These are phyloP conservation scores for Latrodectus hesperus DNA, from an alignment of 2,888 invertebrate genomes.

Conservation along the genomic window DNA sequence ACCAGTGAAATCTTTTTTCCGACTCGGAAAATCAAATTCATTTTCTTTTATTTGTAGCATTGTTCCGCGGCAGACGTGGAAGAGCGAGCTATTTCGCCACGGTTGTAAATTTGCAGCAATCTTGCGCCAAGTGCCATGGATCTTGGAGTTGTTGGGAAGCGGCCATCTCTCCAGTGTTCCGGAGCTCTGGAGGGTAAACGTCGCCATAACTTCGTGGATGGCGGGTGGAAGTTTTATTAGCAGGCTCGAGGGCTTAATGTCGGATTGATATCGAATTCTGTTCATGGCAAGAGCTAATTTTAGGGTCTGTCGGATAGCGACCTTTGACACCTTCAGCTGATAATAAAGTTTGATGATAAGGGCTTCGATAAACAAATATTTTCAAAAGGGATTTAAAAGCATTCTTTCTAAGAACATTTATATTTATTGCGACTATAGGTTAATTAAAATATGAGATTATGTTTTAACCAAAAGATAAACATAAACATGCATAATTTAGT, in stretches of 20 bases:
- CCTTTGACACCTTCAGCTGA: too few relatives aligned
- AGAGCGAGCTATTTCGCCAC: background rate
- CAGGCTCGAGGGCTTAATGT: background rate
- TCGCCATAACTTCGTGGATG: background rate
- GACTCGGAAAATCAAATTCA: constrained; percentile 47
- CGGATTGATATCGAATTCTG: constrained; percentile 3
- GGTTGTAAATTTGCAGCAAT: constrained; percentile 2
- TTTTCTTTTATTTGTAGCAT: constrained; percentile 62
- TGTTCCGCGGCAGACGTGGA: constrained; percentile 20
- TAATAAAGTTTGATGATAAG: too few relatives aligned
- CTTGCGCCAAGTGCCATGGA: background rate
- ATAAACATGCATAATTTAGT: too few relatives aligned
- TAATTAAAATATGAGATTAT: too few relatives aligned
- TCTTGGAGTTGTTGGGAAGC: background rate
- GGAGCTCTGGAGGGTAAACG: background rate
- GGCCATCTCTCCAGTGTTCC: background rate
- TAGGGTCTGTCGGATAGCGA: background rate
- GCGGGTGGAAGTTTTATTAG: background rate
- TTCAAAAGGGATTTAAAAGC: too few relatives aligned
- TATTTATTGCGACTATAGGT: too few relatives aligned
- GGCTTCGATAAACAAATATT: too few relatives aligned
- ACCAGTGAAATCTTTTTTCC: constrained; percentile 45
- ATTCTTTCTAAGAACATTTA: too few relatives aligned
- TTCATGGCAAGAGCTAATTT: background rate
- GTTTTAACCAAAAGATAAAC: too few relatives aligned